phyloP scores from a whole-genome alignment of 1,140 invertebrate species.

The Cyclina sinensis region DNA sequence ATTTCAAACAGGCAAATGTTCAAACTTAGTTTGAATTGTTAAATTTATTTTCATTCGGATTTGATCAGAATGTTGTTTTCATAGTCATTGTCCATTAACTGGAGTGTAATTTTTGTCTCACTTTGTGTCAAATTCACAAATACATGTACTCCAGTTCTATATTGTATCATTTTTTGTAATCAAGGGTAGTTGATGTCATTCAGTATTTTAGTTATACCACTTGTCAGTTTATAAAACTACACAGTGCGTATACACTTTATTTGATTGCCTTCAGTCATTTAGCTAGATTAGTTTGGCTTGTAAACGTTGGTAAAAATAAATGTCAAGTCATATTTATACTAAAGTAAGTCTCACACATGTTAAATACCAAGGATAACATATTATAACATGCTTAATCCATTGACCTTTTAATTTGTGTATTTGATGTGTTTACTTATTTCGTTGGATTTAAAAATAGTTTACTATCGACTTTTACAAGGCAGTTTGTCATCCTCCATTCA shows the following conservation, averaged over 20 bases:
- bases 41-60: background rate
- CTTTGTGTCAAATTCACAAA: too few relatives aligned
- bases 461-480: background rate
- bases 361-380: slow-evolving; percentile 4
- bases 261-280: background rate
- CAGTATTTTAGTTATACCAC: background rate
- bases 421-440: slow-evolving; percentile 16
- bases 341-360: too few relatives aligned
- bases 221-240: too few relatives aligned
- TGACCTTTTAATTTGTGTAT: background rate
- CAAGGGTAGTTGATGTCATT: background rate
- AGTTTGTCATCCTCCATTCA: background rate
- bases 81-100: too few relatives aligned
- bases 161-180: too few relatives aligned
- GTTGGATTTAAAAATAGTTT: slow-evolving; percentile 4
- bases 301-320: background rate
- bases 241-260: too few relatives aligned
- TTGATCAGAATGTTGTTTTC: too few relatives aligned
- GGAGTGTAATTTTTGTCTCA: too few relatives aligned
- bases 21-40: too few relatives aligned
- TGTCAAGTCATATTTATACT: slow-evolving; percentile 27
- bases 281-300: background rate
- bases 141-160: too few relatives aligned
- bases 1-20: too few relatives aligned
- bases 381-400: slow-evolving; percentile 12